Conservation (phyloP, 2,888 invertebrate species). For the Allygus modestus region DNA sequence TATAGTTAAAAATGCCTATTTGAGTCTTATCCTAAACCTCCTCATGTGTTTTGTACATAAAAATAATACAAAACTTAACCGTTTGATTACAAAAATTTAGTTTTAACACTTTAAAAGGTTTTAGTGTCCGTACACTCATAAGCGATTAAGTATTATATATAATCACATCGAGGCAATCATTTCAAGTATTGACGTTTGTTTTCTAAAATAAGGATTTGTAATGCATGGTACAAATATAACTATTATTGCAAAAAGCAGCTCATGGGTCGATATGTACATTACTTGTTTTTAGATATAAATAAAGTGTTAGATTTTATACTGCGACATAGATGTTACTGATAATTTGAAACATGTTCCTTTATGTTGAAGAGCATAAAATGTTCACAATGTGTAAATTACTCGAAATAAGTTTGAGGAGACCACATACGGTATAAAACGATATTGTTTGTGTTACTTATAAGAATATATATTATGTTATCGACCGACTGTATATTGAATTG, state of each 20-base stretch:
- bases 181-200: background rate
- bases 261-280: constrained; percentile 44
- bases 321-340: constrained; percentile 48
- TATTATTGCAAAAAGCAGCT: constrained; percentile 19
- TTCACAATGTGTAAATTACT: constrained; percentile 54
- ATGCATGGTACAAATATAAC: constrained; percentile 50
- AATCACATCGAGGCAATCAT: constrained; percentile 36
- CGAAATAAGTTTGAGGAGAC: constrained; percentile 1
- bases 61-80: too few species aligned
- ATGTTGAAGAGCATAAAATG: constrained; percentile 51
- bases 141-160: background rate
- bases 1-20: too few species aligned
- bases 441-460: constrained; percentile 32
- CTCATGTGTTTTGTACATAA: too few species aligned
- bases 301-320: constrained; percentile 58
- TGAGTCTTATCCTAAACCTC: too few species aligned
- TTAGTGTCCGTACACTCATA: too few species aligned
- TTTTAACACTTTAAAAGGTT: too few species aligned
- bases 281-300: constrained; percentile 49
- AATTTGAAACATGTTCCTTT: constrained; percentile 43
- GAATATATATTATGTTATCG: constrained; percentile 42
- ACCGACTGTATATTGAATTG: constrained; percentile 49
- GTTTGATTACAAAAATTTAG: too few species aligned
- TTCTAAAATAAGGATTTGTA: constrained; percentile 40
- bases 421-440: background rate